These are phyloP conservation scores for Hystrix cristata DNA, from an alignment of 2,113 vertebrate species.

Conservation along the genomic window DNA sequence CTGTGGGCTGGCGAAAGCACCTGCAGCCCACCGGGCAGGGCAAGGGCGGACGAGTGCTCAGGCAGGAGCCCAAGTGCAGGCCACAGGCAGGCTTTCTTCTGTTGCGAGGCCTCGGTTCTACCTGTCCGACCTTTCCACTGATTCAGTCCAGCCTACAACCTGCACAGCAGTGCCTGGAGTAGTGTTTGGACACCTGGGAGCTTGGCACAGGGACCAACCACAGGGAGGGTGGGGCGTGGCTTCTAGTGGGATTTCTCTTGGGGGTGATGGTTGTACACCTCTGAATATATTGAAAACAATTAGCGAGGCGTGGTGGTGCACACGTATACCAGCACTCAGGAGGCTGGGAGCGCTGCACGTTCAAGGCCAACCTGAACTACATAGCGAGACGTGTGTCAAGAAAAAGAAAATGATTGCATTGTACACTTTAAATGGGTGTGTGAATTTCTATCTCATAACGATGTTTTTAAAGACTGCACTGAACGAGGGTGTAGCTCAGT, in stretches of 20 bases:
- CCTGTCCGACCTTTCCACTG: not conserved
- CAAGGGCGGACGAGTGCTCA: not conserved
- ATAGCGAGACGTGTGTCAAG: no score
- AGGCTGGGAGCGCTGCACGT: not conserved
- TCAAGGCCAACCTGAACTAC: no score
- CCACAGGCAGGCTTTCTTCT: not conserved
- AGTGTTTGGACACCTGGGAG: not conserved
- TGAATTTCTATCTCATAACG: conserved; percentile 50
- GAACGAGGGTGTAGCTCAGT: no score
- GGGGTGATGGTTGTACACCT: not conserved
- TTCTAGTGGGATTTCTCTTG: not conserved
- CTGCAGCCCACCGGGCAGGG: not conserved
- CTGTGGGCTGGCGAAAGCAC: not conserved
- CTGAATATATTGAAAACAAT: conserved; percentile 22
- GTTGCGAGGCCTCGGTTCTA: not conserved
- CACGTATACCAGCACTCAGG: not conserved
- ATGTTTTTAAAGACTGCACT: not conserved
- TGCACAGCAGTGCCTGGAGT: not conserved
- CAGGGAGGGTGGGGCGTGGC: not conserved
- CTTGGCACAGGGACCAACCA: not conserved
- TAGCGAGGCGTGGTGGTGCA: not conserved
- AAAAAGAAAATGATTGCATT: not conserved
- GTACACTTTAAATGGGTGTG: not conserved
- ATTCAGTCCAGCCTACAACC: not conserved
- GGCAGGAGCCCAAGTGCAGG: not conserved